phyloP scores from a whole-genome alignment of 2,797 vertebrate genomes.

The Miichthys miiuy region DNA sequence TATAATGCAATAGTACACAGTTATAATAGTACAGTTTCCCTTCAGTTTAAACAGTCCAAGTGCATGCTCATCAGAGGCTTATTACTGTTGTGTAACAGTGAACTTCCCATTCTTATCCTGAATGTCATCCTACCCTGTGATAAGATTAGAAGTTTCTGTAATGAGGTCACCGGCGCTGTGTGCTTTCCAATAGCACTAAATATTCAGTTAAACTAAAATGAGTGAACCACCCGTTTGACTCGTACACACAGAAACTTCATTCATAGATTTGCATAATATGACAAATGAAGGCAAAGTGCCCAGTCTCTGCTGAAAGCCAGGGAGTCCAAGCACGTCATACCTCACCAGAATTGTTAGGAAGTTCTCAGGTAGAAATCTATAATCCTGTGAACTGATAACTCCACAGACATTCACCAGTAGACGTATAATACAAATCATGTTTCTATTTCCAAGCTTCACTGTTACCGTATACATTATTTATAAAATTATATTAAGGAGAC shows the following conservation, averaged over 20 bases:
- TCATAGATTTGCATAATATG: background rate
- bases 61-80: background rate
- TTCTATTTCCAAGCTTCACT: background rate
- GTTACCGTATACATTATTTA: background rate
- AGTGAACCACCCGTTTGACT: background rate
- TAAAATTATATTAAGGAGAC: constrained; percentile 3
- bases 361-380: background rate
- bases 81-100: too few species aligned
- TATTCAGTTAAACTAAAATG: background rate
- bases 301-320: background rate
- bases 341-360: too few species aligned
- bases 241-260: background rate
- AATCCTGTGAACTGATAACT: background rate
- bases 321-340: background rate
- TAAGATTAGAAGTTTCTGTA: too few species aligned
- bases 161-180: too few species aligned
- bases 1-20: too few species aligned
- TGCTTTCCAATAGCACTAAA: background rate
- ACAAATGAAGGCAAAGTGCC: background rate
- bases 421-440: background rate
- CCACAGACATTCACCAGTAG: background rate
- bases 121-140: too few species aligned
- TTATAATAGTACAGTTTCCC: too few species aligned
- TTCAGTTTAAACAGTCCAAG: background rate
- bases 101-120: too few species aligned